Base-by-base conservation (phyloP, 2,888 invertebrate genomes). In the Lasioglossum lativentre region DNA sequence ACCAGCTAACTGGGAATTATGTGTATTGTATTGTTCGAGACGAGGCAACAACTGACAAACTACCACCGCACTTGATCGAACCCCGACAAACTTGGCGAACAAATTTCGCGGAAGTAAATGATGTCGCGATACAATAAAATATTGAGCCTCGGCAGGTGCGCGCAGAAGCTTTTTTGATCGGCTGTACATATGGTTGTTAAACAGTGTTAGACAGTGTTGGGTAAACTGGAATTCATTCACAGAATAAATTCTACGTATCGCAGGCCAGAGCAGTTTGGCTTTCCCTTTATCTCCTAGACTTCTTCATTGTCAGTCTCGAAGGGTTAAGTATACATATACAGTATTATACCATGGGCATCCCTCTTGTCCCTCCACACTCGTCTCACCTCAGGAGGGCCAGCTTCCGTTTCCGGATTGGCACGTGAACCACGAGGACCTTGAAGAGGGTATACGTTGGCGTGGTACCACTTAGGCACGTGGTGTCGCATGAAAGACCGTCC, bases 391-490 rank as follows among this genome's bases (percentile, higher is more conserved):
- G 89, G 90, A 95, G 93, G 91, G 92, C 91, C 90, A 86, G 90
- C 93, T 94, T 95, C 95, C 94, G 94, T 90, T 95, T 95, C 94
- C 95, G 95, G 93, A 94, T 94, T 93, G 94, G 92, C 92, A 92
- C 92, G 92, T 91, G 92, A 92, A 89, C 90, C 79, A 83, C 71
- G 90, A 91, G 92, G 91, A 91, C 89, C 86, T 89, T 91, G 89
- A 91, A 93, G 93, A 92, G 93, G 92, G 91, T 92, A 90, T 91
- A 86, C 83, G 90, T 86, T 91, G 92, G 89, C 89, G 86, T 77
- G 86, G 90, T 85, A 90, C 89, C 92, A 95, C 95, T 94, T 94
- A 90, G 94, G 93, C 95, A 95, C 95, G 95, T 94, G 95, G 93
- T 93, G 88, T 83, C 91, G 92, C 88, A 90, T 92, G 89, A 91